Percentiles rank a stretch among this genome's conserved stretches.
Evolutionary conservation across 2,113 vertebrate species (phyloP).

Genomic region (Apodemus speciosus): DNA sequence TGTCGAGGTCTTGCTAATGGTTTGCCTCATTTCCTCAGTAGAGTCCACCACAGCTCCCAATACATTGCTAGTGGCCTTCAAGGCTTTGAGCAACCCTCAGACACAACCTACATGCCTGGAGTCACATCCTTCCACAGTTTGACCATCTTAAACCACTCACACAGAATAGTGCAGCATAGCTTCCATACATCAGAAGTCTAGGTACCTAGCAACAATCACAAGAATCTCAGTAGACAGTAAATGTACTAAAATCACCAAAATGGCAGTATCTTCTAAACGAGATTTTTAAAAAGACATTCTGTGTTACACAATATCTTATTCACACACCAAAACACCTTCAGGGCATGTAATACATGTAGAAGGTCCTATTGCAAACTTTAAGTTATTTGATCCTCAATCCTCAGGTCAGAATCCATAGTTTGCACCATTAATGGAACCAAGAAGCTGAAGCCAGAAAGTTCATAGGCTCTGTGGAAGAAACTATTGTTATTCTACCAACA

Average conservation of each 20-base stretch:
- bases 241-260: background rate
- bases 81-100: background rate
- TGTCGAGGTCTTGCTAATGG: background rate
- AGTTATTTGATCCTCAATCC: background rate
- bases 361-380: background rate
- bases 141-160: background rate
- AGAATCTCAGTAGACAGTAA: background rate
- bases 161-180: background rate
- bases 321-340: conserved; percentile 7
- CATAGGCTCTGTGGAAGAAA: background rate
- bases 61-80: background rate
- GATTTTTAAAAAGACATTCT: background rate
- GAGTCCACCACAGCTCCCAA: background rate
- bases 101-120: background rate
- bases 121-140: background rate
- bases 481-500: background rate
- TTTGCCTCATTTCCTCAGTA: background rate
- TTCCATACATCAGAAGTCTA: background rate
- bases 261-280: background rate
- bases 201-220: background rate
- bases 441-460: background rate
- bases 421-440: background rate
- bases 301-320: background rate
- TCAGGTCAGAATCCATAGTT: background rate
- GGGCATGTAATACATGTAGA: background rate